Evolutionary conservation across 1,140 invertebrate genomes (phyloP), one percentile per base, ranked within the genome.

Genomic region (Drosophila bocki): DNA sequence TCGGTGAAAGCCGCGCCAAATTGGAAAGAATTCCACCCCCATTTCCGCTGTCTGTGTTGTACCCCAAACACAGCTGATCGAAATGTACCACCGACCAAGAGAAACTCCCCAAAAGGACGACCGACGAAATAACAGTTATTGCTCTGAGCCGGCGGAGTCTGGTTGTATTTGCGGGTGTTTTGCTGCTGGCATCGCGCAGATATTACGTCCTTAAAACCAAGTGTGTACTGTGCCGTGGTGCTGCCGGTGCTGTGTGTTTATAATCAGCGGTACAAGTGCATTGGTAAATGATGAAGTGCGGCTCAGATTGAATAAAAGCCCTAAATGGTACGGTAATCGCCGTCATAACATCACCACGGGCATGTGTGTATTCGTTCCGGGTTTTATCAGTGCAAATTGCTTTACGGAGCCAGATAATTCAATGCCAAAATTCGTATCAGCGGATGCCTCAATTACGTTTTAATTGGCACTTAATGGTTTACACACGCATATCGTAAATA

Each of bases 391-490:
- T 53, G 61, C 50, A 41, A 51, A 57, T 78, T 77, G 53, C 53
- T 76, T 60, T 58, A 56, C 71, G 77, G 41, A 62, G 65, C 17
- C 13, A 15, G 79, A 90, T 90, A 82, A 91, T 90, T 90, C 79
- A 90, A 74, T 53, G 77, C 67, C 60, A 67, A 87, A 56, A 91
- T 81, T 75, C 75, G 50, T 77, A 90, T 90, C 86, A 76, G 68
- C 78, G 69, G 67, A 79, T 85, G 70, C 81, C 75, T 82, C 85
- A 90, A 90, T 90, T 91, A 90, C 76, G 85, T 79, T 90, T 90
- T 90, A 90, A 90, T 90, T 90, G 85, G 61, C 60, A 75, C 75
- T 85, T 79, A 85, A 85, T 85, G 86, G 68, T 79, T 90, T 79
- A 90, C 71, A 71, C 78, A 85, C 85, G 64, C 65, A 22, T 39